These are phyloP conservation scores for Aphaenogaster rudis DNA, from an alignment of 1,140 invertebrate species.

Conservation along the genomic window DNA sequence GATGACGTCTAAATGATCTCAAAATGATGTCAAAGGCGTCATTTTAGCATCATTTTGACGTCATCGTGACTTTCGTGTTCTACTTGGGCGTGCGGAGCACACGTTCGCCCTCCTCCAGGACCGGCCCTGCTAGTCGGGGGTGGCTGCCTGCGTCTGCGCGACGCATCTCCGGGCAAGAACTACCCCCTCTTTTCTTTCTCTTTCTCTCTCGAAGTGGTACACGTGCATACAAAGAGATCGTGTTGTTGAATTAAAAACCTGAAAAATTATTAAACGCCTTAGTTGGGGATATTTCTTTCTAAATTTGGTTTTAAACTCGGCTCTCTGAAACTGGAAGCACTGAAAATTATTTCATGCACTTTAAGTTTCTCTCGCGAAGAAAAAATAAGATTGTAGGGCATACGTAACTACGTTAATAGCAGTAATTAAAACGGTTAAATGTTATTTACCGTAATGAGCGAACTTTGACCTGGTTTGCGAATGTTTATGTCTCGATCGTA, in stretches of 20 bases:
- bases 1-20: no score
- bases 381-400: not conserved
- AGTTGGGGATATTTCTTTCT: not conserved
- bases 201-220: not conserved
- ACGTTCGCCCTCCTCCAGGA: no score
- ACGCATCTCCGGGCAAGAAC: not conserved
- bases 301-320: not conserved
- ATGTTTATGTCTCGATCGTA: not conserved
- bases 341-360: not conserved
- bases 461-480: not conserved
- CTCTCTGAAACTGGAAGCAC: not conserved
- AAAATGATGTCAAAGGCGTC: no score
- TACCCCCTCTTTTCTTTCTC: not conserved
- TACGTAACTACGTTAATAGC: not conserved
- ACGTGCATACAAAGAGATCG: not conserved
- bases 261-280: not conserved
- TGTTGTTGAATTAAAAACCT: not conserved
- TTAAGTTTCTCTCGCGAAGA: not conserved
- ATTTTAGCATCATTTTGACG: no score
- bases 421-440: not conserved
- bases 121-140: not conserved
- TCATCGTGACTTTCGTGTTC: no score
- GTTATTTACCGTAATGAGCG: not conserved
- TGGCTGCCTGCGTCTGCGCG: not conserved
- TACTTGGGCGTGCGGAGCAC: no score